phyloP scores from a whole-genome alignment of 2,888 invertebrate genomes.

The Willowsia nigromaculata region DNA sequence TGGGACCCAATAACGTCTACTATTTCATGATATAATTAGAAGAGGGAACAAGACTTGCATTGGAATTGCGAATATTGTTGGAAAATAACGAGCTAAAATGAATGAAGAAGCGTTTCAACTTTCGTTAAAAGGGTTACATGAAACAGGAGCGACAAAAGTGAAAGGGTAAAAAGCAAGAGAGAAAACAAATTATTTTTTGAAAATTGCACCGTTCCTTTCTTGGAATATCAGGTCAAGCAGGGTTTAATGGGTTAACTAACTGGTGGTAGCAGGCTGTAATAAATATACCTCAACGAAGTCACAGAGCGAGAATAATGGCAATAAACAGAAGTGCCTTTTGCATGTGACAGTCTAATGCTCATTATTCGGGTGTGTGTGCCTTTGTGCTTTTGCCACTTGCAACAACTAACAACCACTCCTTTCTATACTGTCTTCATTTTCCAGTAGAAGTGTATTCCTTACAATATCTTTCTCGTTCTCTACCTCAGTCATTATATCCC shows the following conservation, averaged over 20 bases:
- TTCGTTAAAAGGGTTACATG: background rate
- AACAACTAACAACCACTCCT: background rate
- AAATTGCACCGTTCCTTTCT: background rate
- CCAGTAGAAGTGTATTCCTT: background rate
- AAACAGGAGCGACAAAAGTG: background rate
- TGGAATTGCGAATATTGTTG: background rate
- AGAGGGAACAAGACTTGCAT: background rate
- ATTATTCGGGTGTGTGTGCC: background rate
- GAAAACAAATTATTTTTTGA: conserved; percentile 9
- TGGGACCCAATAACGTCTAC: background rate
- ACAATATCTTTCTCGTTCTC: background rate
- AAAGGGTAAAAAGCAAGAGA: background rate
- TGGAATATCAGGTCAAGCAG: background rate
- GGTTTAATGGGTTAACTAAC: conserved; percentile 17
- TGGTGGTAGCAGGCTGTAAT: conserved; percentile 16
- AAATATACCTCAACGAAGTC: conserved; percentile 9
- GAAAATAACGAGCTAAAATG: background rate
- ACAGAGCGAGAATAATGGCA: background rate
- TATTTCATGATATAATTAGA: background rate
- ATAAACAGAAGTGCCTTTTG: conserved; percentile 10
- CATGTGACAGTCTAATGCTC: conserved; percentile 20
- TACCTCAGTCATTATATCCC: background rate
- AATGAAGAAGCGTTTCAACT: background rate
- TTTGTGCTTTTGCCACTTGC: background rate
- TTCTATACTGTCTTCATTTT: background rate